phyloP scores from a whole-genome alignment of 2,113 vertebrate genomes.

The Caloenas nicobarica region DNA sequence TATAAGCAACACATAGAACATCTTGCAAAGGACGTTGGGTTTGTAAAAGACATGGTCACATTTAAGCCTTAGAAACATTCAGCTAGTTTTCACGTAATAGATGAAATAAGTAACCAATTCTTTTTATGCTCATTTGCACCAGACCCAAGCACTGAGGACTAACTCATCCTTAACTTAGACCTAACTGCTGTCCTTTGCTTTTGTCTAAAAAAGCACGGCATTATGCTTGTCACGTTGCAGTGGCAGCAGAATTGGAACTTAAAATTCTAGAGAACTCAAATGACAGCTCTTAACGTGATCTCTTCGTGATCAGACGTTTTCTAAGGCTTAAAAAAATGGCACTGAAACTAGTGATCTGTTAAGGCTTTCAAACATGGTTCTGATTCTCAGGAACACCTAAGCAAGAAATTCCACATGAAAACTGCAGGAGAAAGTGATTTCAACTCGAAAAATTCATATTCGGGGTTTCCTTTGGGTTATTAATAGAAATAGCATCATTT shows the following conservation, averaged over 20 bases:
- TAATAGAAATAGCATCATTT: neutral
- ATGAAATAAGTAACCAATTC: neutral
- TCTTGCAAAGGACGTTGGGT: neutral
- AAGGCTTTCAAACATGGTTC: neutral
- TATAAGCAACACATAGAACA: neutral
- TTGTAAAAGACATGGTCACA: neutral
- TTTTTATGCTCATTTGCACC: neutral
- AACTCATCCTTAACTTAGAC: neutral
- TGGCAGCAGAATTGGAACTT: neutral
- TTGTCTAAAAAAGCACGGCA: neutral
- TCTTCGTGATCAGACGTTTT: neutral
- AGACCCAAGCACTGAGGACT: neutral
- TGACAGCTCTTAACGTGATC: neutral
- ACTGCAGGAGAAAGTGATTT: neutral
- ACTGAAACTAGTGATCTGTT: neutral
- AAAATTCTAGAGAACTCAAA: neutral
- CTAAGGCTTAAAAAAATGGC: neutral
- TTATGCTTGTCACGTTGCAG: neutral
- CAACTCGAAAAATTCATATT: neutral
- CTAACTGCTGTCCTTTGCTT: neutral
- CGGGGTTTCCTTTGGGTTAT: neutral
- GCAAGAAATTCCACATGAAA: neutral
- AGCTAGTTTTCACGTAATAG: neutral
- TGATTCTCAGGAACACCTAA: neutral
- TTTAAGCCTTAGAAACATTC: neutral